These are phyloP conservation scores for Epinotia nisella DNA, from an alignment of 2,888 invertebrate genomes.

Conservation along the genomic window DNA sequence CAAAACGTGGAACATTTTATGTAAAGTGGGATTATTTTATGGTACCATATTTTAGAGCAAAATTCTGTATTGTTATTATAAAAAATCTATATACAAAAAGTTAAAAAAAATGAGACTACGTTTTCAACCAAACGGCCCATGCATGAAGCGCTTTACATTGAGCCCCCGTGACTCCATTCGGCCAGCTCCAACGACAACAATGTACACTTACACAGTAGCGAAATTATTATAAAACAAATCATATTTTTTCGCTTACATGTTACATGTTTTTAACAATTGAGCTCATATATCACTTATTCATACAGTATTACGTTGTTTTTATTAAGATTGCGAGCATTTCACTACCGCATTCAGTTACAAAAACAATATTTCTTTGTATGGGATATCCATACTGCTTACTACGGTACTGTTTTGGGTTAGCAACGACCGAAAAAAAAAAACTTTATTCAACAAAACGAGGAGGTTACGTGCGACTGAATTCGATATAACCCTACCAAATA, in stretches of 20 bases:
- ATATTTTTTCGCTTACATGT: background rate
- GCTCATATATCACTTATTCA: background rate
- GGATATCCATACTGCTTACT: slow-evolving; percentile 24
- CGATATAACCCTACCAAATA: slow-evolving; percentile 61
- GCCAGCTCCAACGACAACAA: slow-evolving; percentile 34
- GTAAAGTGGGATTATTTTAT: too few relatives aligned
- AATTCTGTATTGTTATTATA: too few relatives aligned
- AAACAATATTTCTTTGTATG: slow-evolving; percentile 22
- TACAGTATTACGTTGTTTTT: background rate
- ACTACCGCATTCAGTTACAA: background rate
- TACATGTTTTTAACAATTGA: background rate
- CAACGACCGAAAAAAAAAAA: slow-evolving; percentile 68
- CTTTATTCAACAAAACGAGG: slow-evolving; percentile 72
- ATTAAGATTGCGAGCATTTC: background rate
- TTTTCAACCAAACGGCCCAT: slow-evolving; percentile 23
- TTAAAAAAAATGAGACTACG: background rate
- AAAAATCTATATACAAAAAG: background rate
- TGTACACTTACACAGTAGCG: slow-evolving; percentile 14
- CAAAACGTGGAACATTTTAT: background rate
- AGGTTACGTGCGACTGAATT: slow-evolving; percentile 59
- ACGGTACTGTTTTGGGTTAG: slow-evolving; percentile 58
- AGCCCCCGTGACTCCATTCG: slow-evolving; percentile 56
- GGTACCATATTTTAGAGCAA: too few relatives aligned
- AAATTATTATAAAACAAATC: slow-evolving; percentile 7
- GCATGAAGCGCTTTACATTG: slow-evolving; percentile 56